Conservation (phyloP, 2,797 vertebrate species). For the Spheniscus humboldti region DNA sequence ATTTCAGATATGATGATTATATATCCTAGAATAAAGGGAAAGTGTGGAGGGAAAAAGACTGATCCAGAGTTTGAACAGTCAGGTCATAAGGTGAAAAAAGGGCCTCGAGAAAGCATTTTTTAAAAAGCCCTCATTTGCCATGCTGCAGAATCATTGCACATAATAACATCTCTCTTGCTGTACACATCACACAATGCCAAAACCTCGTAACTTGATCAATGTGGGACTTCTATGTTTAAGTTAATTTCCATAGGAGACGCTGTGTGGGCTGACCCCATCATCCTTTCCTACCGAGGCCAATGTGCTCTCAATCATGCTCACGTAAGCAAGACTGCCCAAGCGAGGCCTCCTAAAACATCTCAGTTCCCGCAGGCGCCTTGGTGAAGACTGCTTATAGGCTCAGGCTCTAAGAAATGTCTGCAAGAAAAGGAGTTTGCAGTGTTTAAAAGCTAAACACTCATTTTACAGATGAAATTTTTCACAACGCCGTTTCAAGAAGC, state of each 20-base stretch:
- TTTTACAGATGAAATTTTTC: background rate
- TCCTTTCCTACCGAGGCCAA: background rate
- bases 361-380: background rate
- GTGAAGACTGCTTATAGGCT: background rate
- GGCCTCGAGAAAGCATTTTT: background rate
- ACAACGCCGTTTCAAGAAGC: accelerated
- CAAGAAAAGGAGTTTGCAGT: background rate
- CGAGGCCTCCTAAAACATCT: background rate
- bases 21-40: background rate
- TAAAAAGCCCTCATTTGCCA: background rate
- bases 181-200: background rate
- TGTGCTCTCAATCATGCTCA: accelerated
- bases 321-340: background rate
- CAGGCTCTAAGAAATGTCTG: background rate
- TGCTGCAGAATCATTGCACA: background rate
- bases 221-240: background rate
- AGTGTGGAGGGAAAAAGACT: background rate
- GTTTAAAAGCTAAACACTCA: background rate
- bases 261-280: background rate
- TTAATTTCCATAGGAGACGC: background rate
- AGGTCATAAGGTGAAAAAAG: background rate
- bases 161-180: background rate
- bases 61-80: background rate
- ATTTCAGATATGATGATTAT: background rate
- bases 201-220: accelerated